phyloP scores from a whole-genome alignment of 2,797 vertebrate species.

The Thalassophryne amazonica region DNA sequence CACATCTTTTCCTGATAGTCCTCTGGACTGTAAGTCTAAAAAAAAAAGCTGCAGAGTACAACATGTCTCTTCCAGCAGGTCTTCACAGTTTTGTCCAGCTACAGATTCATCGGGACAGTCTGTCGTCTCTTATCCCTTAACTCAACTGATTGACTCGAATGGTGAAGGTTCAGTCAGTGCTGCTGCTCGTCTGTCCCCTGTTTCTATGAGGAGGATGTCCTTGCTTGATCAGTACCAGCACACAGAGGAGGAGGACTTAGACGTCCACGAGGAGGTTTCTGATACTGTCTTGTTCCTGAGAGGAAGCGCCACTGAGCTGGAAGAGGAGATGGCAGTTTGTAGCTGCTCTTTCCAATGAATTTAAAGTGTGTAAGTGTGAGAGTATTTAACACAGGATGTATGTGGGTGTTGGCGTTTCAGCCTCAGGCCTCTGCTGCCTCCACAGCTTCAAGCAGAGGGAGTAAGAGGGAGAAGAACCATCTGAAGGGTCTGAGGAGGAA shows the following conservation, averaged over 20 bases:
- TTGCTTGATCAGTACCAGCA: slow-evolving; percentile 2
- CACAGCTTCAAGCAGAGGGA: slow-evolving; percentile 57
- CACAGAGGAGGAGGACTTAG: not conserved
- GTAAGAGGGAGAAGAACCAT: slow-evolving; percentile 81
- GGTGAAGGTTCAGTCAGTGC: slow-evolving; percentile 18
- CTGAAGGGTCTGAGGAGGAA: slow-evolving; percentile 83
- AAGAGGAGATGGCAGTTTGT: slow-evolving; percentile 53
- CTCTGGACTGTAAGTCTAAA: slow-evolving; percentile 32
- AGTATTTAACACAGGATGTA: no score
- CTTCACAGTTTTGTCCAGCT: slow-evolving; percentile 36
- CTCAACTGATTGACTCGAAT: slow-evolving; percentile 16
- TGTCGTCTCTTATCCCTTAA: slow-evolving; percentile 12
- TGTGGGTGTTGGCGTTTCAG: not conserved
- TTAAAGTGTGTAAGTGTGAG: no score
- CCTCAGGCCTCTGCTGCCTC: slow-evolving; percentile 6
- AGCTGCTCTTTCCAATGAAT: not conserved
- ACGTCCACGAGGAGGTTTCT: slow-evolving; percentile 1
- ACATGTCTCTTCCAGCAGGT: slow-evolving; percentile 48
- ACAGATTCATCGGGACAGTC: slow-evolving; percentile 26
- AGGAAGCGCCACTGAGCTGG: slow-evolving; percentile 47
- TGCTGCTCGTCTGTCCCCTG: not conserved
- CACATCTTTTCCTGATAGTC: slow-evolving; percentile 7
- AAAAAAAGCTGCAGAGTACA: slow-evolving; percentile 63
- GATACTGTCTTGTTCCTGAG: slow-evolving; percentile 7
- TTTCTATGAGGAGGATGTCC: not conserved